These are phyloP conservation scores for Anthophora plumipes DNA, from an alignment of 2,888 invertebrate genomes.

Conservation along the genomic window DNA sequence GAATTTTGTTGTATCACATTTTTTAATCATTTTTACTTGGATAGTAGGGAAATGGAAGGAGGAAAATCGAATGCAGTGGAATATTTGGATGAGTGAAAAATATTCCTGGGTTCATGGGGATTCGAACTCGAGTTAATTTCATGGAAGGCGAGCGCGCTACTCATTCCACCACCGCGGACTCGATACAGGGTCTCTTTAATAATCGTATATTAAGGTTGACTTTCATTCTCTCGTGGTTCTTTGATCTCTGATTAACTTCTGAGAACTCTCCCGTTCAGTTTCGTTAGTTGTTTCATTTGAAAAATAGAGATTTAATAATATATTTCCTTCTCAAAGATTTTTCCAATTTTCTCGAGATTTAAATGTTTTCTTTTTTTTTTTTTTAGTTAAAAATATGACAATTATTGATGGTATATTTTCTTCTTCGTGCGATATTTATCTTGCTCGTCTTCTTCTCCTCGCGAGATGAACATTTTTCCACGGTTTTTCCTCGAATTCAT, in stretches of 20 bases:
- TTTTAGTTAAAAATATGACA: neutral
- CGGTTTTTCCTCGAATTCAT: conserved; percentile 39
- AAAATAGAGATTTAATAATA: no score
- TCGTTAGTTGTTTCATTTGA: neutral
- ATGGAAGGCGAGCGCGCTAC: neutral
- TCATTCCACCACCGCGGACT: neutral
- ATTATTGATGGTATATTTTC: neutral
- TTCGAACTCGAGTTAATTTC: neutral
- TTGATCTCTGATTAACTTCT: neutral
- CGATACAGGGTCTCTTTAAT: neutral
- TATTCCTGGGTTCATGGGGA: neutral
- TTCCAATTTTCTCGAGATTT: no score
- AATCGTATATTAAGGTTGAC: neutral
- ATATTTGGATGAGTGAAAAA: neutral
- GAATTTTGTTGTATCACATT: neutral
- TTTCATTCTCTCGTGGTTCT: neutral
- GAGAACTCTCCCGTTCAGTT: neutral
- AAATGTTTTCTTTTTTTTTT: no score
- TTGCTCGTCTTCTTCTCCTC: neutral
- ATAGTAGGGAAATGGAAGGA: neutral
- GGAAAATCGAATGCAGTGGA: neutral
- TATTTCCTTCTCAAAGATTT: no score
- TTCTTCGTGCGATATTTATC: neutral
- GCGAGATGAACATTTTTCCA: neutral
- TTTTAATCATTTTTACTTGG: neutral